These are phyloP conservation scores for Tuberolachnus salignus DNA, from an alignment of 2,888 invertebrate species.

Conservation along the genomic window DNA sequence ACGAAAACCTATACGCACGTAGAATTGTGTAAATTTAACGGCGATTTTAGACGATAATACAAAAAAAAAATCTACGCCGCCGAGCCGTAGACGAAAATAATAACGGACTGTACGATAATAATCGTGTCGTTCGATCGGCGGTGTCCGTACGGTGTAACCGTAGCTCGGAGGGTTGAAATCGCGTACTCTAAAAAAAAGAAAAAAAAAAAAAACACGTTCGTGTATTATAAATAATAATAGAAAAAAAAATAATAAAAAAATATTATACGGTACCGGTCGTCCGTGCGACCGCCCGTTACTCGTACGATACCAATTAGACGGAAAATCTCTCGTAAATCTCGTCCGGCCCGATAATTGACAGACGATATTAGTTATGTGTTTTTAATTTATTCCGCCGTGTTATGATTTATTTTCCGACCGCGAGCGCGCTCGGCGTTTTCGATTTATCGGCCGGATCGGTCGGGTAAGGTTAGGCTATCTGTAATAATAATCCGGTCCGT, in stretches of 20 bases:
- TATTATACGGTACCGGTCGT: not conserved
- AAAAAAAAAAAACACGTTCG: conserved; percentile 33
- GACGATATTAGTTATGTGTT: conserved; percentile 31
- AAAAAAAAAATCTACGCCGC: too few species aligned
- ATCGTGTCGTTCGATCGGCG: too few species aligned
- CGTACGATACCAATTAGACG: conserved; percentile 42
- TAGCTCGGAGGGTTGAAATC: conserved; percentile 34
- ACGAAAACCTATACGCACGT: too few species aligned
- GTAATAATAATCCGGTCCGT: not conserved
- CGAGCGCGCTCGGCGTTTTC: not conserved
- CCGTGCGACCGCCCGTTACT: not conserved
- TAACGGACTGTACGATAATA: too few species aligned
- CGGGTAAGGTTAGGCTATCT: too few species aligned
- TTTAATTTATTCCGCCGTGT: conserved; percentile 22
- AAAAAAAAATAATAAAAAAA: not conserved
- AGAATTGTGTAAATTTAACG: too few species aligned
- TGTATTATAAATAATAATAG: not conserved
- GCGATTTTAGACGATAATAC: too few species aligned
- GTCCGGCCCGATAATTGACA: conserved; percentile 37
- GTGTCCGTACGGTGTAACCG: too few species aligned
- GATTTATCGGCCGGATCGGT: not conserved
- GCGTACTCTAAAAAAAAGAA: not conserved
- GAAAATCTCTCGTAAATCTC: conserved; percentile 36
- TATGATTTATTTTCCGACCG: conserved; percentile 32
- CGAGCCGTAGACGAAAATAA: too few species aligned